Base-by-base conservation (phyloP, 1,140 invertebrate genomes). In the Drosophila sulfurigaster region DNA sequence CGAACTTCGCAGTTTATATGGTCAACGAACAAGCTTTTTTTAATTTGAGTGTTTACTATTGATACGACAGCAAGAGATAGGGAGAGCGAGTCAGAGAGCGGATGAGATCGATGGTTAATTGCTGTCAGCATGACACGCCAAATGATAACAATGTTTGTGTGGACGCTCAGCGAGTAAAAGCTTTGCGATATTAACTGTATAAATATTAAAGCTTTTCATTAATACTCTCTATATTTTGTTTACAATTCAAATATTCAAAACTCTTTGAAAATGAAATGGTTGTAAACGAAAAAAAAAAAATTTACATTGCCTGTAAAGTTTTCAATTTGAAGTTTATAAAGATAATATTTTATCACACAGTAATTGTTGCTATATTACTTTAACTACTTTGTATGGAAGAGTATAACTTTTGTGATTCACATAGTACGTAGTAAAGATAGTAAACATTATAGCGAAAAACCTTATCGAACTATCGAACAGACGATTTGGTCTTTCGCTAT, bases 71-170 rank as follows among this genome's bases (percentile, higher is more conserved):
- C 8, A n/a, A n/a, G 16, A 16, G 35, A 20, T 2, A 1, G 0
- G 2, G 1, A 15, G 25, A 10, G 43, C n/a, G 25, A 28, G 25
- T 1, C n/a, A n/a, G 41, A 60, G 28, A 46, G 56, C 10, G 20
- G 16, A 10, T 11, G 49, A 38, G 38, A 35, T 32, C 30, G 28
- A 35, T 20, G 32, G 25, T 8, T 63, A 46, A 11, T 20, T n/a
- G 30, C 7, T 48, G 58, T 65, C 49, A 65, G 7, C 38, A 20
- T 63, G 60, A 63, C 30, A 63, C 11, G 48, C 38, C 32, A 43
- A 41, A 46, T n/a, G n/a, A 16, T 13, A 43, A 43, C n/a, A 13
- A 13, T 43, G 41, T 7, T 48, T 48, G 48, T 38, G 10, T 43
- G 10, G 8, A 25, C 16, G 2, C 10, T n/a, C 16, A 8, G 11